Base-by-base conservation (phyloP, 2,113 vertebrate genomes). In the Pandion haliaetus region DNA sequence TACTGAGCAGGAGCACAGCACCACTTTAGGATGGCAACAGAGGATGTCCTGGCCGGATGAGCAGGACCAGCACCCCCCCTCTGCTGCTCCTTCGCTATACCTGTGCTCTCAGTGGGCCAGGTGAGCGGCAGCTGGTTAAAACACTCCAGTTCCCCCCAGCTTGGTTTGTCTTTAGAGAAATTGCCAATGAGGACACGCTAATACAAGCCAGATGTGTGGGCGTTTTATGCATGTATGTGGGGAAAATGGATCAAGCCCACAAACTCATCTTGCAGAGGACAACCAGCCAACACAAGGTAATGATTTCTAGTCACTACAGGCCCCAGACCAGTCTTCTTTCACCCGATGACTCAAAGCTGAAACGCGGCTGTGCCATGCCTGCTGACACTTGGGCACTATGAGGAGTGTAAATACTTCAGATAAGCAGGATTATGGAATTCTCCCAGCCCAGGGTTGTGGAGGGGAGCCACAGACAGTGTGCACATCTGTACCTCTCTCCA, bases 291-390 rank as follows among this genome's bases (percentile, higher is more conserved):
- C 31, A 7, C 17, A 15, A 73, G 58, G 77, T 76, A 73, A 80
- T 62, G 84, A 62, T 87, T 94, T 95, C 95, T 69, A 95, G 95
- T 96, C 54, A 1, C 91, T 95, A 77, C 94, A 96, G 73, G 96
- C 87, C 86, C 86, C 78, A 72, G 86, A 95, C 72, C 91, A 82
- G 91, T 20, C 54, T 79, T 74, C 81, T 93, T 79, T 87, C 81
- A 81, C 73, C 57, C 0, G 4, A 82, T 96, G 93, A 96, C 81
- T 94, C 95, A 97, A 89, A 72, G 86, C 76, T 40, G 82, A 92
- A 93, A 78, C 8, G 9, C 2, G 21, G 80, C 77, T 3, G 1
- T 52, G 70, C 76, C 66, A 16, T 85, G 76, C 69, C 88, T 88
- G 79, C 88, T 82, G 76, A 94, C 55, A 67, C 88, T 42, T 21